Base-by-base conservation (phyloP, 2,113 vertebrate genomes). In the Amphiprion ocellaris region DNA sequence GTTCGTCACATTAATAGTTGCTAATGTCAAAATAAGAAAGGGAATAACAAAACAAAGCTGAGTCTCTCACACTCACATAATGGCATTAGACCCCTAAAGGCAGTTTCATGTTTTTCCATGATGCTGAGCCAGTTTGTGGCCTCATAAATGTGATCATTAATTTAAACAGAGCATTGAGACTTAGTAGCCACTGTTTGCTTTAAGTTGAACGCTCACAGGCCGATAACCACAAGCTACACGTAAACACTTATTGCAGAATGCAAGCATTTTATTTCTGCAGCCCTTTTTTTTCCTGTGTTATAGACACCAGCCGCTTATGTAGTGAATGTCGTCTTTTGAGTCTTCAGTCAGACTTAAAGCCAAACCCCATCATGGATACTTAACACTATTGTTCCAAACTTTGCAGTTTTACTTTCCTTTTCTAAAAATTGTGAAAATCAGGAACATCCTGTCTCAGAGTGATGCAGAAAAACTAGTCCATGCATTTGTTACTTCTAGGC, bases 101-200 rank as follows among this genome's bases (percentile, higher is more conserved):
- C 72, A 55, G 1, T 26, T 49, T 24, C 24, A 12, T 74, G 64
- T 39, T 44, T 85, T 69, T 81, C 85, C 71, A 63, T 73, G 74
- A 83, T 5, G 15, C 55, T 54, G 66, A 74, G 47, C 17, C 56
- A 56, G 71, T 68, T 16, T 69, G 67, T 28, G 62, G 77, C 63
- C 83, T 81, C 62, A 58, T 72, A 55, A 78, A 77, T 67, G 39
- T 41, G 23, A 67, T 77, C 49, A 24, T 72, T 63, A 84, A 76
- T 74, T 39, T 39, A 62, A 74, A 75, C 52, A 58, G 56, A 56
- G 60, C 54, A 60, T 74, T 28, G 5, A 39, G 44, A 12, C n/a
- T 44, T 60, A 17, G 19, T 23, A 37, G 24, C 8, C 26, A 50
- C 49, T 12, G 24, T 39, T 62, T 69, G 33, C 60, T 46, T 68